Percentiles rank a stretch among this genome's conserved stretches.
Evolutionary conservation across 2,113 vertebrate species (phyloP).

Genomic region (Athene noctua): DNA sequence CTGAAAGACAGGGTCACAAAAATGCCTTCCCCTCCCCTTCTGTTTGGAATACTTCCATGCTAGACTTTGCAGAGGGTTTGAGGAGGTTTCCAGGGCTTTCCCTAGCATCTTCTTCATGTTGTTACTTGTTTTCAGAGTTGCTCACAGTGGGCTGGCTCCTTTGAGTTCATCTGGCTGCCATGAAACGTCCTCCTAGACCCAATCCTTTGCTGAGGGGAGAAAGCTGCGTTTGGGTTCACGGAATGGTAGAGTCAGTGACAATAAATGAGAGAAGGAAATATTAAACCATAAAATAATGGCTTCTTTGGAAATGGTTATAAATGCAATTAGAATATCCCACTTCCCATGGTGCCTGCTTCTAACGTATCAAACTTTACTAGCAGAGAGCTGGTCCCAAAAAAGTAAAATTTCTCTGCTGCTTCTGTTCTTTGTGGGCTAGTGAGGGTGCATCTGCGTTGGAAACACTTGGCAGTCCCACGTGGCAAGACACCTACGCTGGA

Average conservation of each 20-base stretch:
- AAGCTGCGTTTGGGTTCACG: accelerated
- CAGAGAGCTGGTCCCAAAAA: not conserved
- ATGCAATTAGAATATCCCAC: not conserved
- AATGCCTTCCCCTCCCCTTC: not conserved
- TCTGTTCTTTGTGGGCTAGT: not conserved
- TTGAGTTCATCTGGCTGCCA: not conserved
- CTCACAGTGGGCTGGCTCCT: not conserved
- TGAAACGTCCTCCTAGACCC: not conserved
- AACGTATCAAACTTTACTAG: not conserved
- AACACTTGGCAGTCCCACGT: not conserved
- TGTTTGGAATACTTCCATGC: not conserved
- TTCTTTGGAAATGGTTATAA: not conserved
- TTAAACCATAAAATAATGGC: not conserved
- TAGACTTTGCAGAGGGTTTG: not conserved
- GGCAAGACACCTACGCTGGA: not conserved
- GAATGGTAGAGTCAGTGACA: not conserved
- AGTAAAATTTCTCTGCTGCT: not conserved
- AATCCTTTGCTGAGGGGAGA: not conserved
- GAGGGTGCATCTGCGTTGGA: not conserved
- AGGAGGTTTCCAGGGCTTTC: not conserved
- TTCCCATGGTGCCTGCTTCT: not conserved
- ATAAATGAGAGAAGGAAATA: not conserved
- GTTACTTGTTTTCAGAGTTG: not conserved
- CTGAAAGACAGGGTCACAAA: not conserved
- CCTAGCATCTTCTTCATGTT: not conserved